Evolutionary conservation across 2,888 invertebrate genomes (phyloP).

Genomic region (Cerceris rybyensis): DNA sequence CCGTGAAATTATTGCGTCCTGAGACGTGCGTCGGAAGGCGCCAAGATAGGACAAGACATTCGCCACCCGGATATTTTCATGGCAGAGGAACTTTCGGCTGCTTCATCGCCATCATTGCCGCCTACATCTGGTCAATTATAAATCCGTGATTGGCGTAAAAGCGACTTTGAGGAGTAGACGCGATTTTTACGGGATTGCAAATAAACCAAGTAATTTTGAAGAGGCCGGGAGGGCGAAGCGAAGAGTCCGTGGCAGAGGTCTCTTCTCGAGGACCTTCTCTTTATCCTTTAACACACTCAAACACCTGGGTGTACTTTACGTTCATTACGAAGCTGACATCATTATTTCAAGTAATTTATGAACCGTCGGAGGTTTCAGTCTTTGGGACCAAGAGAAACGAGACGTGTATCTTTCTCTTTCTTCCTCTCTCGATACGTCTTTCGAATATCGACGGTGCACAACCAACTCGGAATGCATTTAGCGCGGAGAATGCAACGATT

Average conservation of each 20-base stretch:
- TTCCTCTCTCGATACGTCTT: slow-evolving; percentile 15
- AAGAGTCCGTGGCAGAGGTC: slow-evolving; percentile 13
- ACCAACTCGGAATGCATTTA: slow-evolving; percentile 46
- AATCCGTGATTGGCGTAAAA: slow-evolving; percentile 20
- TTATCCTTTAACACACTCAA: slow-evolving; percentile 52
- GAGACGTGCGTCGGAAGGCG: slow-evolving; percentile 28
- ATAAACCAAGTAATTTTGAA: slow-evolving; percentile 63
- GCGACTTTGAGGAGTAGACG: slow-evolving; percentile 32
- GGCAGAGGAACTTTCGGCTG: slow-evolving; percentile 46
- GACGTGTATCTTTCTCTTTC: slow-evolving; percentile 25
- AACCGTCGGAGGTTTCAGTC: slow-evolving; percentile 50
- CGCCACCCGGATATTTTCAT: slow-evolving; percentile 23
- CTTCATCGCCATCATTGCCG: not conserved
- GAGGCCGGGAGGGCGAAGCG: slow-evolving; percentile 18
- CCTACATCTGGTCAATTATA: slow-evolving; percentile 41
- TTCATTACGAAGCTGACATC: slow-evolving; percentile 71
- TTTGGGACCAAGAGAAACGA: slow-evolving; percentile 30
- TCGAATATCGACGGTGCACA: slow-evolving; percentile 37
- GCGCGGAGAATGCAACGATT: slow-evolving; percentile 53
- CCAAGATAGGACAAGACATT: slow-evolving; percentile 53
- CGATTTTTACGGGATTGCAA: slow-evolving; percentile 59
- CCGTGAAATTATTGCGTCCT: slow-evolving; percentile 50
- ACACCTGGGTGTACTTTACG: slow-evolving; percentile 61
- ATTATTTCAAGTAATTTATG: slow-evolving; percentile 72
- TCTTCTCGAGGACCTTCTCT: slow-evolving; percentile 39